Base-by-base conservation (phyloP, 2,797 vertebrate species). In the Staurois parvus region DNA sequence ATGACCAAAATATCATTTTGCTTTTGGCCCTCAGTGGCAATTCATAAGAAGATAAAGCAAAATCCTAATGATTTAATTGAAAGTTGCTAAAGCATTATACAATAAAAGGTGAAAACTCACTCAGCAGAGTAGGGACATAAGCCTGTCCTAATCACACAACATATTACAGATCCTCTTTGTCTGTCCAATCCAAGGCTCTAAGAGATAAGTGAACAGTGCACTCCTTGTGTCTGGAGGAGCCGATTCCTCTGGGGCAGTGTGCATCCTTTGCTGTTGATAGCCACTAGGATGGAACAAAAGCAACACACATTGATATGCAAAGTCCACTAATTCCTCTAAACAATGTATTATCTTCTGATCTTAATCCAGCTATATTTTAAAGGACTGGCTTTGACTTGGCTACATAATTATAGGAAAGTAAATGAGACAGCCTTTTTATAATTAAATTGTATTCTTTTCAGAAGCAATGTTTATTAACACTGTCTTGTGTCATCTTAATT, bases 241-340 rank as follows among this genome's bases (percentile, higher is more conserved):
- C 52, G 34, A 80, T 70, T 72, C 79, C 79, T 59, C 21, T 10
- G 68, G 67, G 79, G 69, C 29, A 34, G 28, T n/a, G 67, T 68
- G 32, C 56, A 17, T 19, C 67, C 29, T 32, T 0, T n/a, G 32
- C 42, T 56, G 29, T 70, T 30, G 48, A 68, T 69, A 80, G 66
- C 32, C 78, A 72, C 48, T 80, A 69, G 34, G 10, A 21, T 10
- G 21, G 24, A 80, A 80, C 79, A 80, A 80, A 80, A 52, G 45
- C 79, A 80, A 72, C 79, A 80, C n/a, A 80, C 79, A 80, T 72
- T 80, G 21, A 70, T 70, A 80, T 80, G 79, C 79, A 80, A 72
- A 80, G 56, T 80, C 45, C 79, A 37, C 79, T 72, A 80, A 80
- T 80, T 80, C 79, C 67, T n/a, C 79, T 70, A 56, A 80, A 80